A percentile compares a stretch with the other conserved stretches of the same genome.
Conservation (phyloP, 2,113 vertebrate species). For the Diphyllodes magnificus region DNA sequence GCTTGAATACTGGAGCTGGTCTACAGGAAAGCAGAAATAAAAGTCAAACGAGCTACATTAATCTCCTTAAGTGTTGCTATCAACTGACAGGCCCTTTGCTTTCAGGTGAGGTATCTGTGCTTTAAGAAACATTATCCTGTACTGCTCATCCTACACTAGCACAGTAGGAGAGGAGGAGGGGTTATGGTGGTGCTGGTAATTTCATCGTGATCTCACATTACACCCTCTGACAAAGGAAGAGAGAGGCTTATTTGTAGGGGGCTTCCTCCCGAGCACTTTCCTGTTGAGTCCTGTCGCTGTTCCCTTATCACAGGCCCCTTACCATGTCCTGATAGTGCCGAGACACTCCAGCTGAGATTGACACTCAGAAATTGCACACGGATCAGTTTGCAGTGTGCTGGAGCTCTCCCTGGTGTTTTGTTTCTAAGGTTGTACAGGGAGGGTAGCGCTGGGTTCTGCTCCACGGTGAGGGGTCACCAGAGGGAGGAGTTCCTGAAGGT, state of each 20-base stretch:
- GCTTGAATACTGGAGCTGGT: neutral
- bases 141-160: neutral
- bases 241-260: neutral
- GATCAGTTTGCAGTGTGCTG: no score
- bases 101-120: neutral
- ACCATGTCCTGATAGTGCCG: neutral
- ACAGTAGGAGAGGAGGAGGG: neutral
- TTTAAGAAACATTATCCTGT: neutral
- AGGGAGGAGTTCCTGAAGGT: neutral
- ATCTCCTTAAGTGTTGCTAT: neutral
- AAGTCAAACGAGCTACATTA: neutral
- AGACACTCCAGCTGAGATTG: neutral
- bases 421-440: rapidly evolving
- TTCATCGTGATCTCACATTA: neutral
- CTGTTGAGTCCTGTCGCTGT: neutral
- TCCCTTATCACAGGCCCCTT: neutral
- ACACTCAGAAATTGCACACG: rapidly evolving
- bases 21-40: neutral
- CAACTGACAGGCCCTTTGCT: neutral
- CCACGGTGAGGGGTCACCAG: neutral
- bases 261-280: neutral
- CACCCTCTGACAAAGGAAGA: neutral
- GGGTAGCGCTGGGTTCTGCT: neutral
- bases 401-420: neutral
- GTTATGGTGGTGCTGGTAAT: neutral